A percentile compares a stretch with the other conserved stretches of the same genome.
phyloP scores from a whole-genome alignment of 1,140 invertebrate genomes.

The Diorhabda sublineata region DNA sequence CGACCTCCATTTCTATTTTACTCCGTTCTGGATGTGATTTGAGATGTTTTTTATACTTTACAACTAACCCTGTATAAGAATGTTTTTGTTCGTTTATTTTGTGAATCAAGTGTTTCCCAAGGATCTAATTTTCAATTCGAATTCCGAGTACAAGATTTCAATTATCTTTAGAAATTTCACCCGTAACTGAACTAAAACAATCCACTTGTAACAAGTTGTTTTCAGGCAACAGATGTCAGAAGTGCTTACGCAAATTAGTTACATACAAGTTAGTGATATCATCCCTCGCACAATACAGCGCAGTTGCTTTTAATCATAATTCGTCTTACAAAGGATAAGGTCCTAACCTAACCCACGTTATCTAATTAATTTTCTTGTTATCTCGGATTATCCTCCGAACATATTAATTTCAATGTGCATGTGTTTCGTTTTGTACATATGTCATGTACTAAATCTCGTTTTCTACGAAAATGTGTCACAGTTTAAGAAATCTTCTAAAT shows the following conservation, averaged over 20 bases:
- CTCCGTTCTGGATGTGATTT: too few species aligned
- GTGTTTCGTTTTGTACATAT: neutral
- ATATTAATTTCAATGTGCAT: constrained; percentile 1
- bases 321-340: neutral
- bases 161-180: neutral
- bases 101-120: too few species aligned
- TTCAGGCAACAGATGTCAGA: constrained; percentile 1
- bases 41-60: too few species aligned
- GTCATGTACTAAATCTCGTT: neutral
- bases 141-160: neutral
- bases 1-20: too few species aligned
- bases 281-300: neutral
- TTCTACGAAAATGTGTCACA: too few species aligned
- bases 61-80: too few species aligned
- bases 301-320: constrained; percentile 2
- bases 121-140: neutral
- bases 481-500: too few species aligned
- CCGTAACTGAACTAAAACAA: neutral
- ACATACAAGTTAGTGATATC: neutral
- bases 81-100: too few species aligned
- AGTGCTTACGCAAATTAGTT: neutral
- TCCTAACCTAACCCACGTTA: neutral
- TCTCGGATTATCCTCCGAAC: neutral
- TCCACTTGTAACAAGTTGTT: neutral
- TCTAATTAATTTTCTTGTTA: constrained; percentile 1